Evolutionary conservation across 2,888 invertebrate genomes (phyloP).

Genomic region (Priocnemis perturbator): DNA sequence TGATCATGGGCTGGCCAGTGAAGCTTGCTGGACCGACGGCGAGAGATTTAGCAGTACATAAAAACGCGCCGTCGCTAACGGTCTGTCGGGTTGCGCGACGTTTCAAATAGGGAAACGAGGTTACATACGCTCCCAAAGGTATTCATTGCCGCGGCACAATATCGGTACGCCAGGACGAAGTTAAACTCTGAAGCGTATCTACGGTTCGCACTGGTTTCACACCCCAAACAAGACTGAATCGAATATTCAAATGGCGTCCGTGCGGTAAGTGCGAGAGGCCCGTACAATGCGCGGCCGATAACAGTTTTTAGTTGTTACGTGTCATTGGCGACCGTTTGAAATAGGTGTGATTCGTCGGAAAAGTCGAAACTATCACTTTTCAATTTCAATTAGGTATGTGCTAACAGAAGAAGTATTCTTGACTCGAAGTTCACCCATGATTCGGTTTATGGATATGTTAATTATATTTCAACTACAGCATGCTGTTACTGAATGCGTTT

Average conservation of each 20-base stretch:
- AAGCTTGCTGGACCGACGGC: too few relatives aligned
- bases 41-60: neutral
- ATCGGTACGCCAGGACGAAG: conserved; percentile 41
- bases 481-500: too few relatives aligned
- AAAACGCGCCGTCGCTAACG: neutral
- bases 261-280: neutral
- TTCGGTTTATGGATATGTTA: too few relatives aligned
- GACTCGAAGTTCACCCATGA: too few relatives aligned
- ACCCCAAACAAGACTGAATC: conserved; percentile 40
- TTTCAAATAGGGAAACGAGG: conserved; percentile 27
- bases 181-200: conserved; percentile 55
- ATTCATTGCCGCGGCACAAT: conserved; percentile 45
- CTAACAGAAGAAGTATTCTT: too few relatives aligned
- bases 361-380: too few relatives aligned
- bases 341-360: conserved; percentile 3
- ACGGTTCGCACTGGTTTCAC: conserved; percentile 27
- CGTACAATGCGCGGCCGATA: conserved; percentile 33
- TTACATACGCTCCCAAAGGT: conserved; percentile 41
- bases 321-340: conserved; percentile 8
- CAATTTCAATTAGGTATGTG: too few relatives aligned
- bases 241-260: conserved; percentile 44
- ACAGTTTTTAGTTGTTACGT: conserved; percentile 33
- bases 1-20: too few relatives aligned
- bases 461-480: too few relatives aligned
- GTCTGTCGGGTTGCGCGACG: neutral